phyloP scores from a whole-genome alignment of 2,797 vertebrate species.

The Euthynnus affinis region DNA sequence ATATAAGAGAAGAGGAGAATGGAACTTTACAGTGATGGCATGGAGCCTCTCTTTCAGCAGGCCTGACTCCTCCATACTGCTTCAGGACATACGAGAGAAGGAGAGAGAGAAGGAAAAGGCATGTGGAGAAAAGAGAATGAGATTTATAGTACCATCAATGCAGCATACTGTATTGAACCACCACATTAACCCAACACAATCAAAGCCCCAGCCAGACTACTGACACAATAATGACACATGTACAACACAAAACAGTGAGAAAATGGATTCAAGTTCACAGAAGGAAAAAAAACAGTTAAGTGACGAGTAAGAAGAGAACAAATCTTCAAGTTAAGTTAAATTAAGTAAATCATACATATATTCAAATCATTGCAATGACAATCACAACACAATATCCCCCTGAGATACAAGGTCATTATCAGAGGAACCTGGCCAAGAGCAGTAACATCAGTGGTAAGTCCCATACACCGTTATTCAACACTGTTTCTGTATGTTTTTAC shows the following conservation, averaged over 20 bases:
- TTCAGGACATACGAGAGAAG: slow-evolving; percentile 23
- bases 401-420: no score
- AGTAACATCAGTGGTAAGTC: no score
- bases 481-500: no score
- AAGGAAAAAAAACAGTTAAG: background rate
- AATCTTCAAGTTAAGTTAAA: background rate
- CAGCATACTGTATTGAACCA: background rate
- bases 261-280: background rate
- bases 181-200: background rate
- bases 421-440: no score
- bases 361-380: no score
- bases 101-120: background rate
- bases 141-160: background rate
- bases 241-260: background rate
- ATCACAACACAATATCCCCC: no score
- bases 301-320: background rate
- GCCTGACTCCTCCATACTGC: slow-evolving; percentile 92
- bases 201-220: background rate
- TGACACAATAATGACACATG: background rate
- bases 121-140: background rate
- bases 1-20: background rate
- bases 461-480: no score
- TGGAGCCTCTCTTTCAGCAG: slow-evolving; percentile 92
- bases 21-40: slow-evolving; percentile 90
- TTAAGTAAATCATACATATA: no score